Evolutionary conservation across 2,888 invertebrate genomes (phyloP), one percentile per base, ranked within the genome.

Genomic region (Corythucha ciliata): DNA sequence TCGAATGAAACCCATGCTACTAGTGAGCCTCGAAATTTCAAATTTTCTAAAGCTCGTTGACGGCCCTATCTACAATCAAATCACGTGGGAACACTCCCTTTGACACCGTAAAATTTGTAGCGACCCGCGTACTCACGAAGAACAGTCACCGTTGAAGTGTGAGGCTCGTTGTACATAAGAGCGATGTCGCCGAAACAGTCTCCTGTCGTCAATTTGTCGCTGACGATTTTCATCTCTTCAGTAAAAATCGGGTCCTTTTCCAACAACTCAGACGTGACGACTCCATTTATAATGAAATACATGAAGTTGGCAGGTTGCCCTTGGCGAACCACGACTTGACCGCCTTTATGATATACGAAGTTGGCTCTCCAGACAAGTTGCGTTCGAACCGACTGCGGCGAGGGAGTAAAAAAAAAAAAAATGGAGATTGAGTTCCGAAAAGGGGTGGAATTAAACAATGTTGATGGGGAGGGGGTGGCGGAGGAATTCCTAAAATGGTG

Each of bases 111-210:
- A n/a, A n/a, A n/a, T n/a, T n/a, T n/a, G n/a, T n/a, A n/a, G n/a
- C n/a, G n/a, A n/a, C n/a, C n/a, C n/a, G n/a, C n/a, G n/a, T n/a
- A n/a, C n/a, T n/a, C n/a, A 51, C 51, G 37, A 24, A 51, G 34
- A 14, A 51, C 51, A 21, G 45, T 51, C 14, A 51, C 34, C 21
- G 51, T 51, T 21, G 45, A 36, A 18, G 29, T 24, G 22, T 51
- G 51, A 26, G 51, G 51, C 29, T 51, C 51, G n/a, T 41, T 41
- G 39, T 51, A 51, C 39, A 51, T 45, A 22, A 51, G 29, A 36
- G 51, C 45, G 27, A 51, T 36, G 27, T 45, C 45, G 2, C 51
- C 51, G 22, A 51, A 45, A 22, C 39, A 45, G 39, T 51, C 51
- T 25, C 51, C 51, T 24, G 44, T 37, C 10, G 39, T 39, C 24